Conservation (phyloP, 2,888 invertebrate genomes). For the Bellardia pandia region DNA sequence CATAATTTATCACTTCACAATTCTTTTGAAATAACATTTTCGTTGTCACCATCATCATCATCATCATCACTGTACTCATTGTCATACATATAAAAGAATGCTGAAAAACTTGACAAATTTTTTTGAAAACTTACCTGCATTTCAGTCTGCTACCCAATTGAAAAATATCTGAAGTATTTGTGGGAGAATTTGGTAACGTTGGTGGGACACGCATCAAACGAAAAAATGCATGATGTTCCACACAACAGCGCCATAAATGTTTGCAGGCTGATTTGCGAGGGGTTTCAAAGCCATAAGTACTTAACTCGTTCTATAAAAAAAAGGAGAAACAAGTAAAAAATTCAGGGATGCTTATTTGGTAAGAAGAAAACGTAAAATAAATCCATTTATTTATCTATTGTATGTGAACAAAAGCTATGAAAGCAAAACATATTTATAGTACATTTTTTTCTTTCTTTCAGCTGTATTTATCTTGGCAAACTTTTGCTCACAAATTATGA, state of each 20-base stretch:
- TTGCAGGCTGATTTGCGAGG: constrained; percentile 96
- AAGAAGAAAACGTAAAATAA: constrained; percentile 13
- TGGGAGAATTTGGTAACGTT: constrained; percentile 84
- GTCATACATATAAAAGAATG: constrained; percentile 10
- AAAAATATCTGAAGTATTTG: constrained; percentile 89
- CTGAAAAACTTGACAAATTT: constrained; percentile 36
- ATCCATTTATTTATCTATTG: constrained; percentile 32
- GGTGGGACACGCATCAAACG: constrained; percentile 92
- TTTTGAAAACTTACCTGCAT: constrained; percentile 87
- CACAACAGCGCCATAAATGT: constrained; percentile 97
- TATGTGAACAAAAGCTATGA: constrained; percentile 14
- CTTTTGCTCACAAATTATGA: constrained; percentile 58
- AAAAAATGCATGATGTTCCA: constrained; percentile 97
- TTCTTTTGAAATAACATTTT: constrained; percentile 34
- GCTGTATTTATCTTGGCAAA: constrained; percentile 46
- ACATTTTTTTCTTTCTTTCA: constrained; percentile 5
- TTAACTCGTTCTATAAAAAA: constrained; percentile 90
- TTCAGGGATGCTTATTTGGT: constrained; percentile 6
- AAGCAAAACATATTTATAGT: constrained; percentile 11
- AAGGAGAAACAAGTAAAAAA: constrained; percentile 10
- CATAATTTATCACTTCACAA: constrained; percentile 60
- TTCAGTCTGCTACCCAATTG: constrained; percentile 91
- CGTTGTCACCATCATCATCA: constrained; percentile 14
- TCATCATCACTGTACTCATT: neutral
- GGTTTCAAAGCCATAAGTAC: constrained; percentile 98